Base-by-base conservation (phyloP, 2,888 invertebrate species). In the Stenotaenia linearis region DNA sequence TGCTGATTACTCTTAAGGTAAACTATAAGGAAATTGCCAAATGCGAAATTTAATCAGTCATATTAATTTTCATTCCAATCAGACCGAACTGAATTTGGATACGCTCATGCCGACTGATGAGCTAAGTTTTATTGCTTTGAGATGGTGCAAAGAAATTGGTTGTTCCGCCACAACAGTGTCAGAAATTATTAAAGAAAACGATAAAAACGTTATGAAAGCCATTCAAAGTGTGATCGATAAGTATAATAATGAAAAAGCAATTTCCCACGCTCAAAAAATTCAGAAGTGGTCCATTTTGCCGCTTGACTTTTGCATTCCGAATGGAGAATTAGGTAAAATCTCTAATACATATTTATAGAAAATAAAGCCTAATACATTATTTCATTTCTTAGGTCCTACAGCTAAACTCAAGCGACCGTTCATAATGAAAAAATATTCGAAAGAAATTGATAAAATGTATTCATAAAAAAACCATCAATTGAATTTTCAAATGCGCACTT, bases 221-320 rank as follows among this genome's bases (percentile, higher is more conserved):
- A 91, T 97, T 82, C 92, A 95, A 85, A 90, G 90, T 75, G 95
- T 92, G 12, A 91, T 97, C 79, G 89, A 90, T 82, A 89, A 90
- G 79, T 93, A 92, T 69, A 97, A 97, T 87, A 25, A 25, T 12
- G 89, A 89, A 81, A 89, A 91, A 80, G 92, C 95, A 32, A 92
- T 92, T 82, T 96, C 96, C 3, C 92, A 93, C 86, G 96, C 96
- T 40, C 94, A 95, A 84, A 92, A 90, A 85, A 90, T 97, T 79
- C 95, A 96, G 87, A 97, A 96, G 85, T 94, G 95, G 87, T 88
- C 90, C 15, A 90, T 97, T 80, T 88, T 97, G 81, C 94, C 95
- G 0, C 89, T 88, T 28, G 97, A 97, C 86, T 96, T 97, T 87
- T 94, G 95, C 30, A 89, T 95, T 81, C 89, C 90, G 77, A 93